Conservation (phyloP, 1,140 invertebrate species). For the Elysia chlorotica region DNA sequence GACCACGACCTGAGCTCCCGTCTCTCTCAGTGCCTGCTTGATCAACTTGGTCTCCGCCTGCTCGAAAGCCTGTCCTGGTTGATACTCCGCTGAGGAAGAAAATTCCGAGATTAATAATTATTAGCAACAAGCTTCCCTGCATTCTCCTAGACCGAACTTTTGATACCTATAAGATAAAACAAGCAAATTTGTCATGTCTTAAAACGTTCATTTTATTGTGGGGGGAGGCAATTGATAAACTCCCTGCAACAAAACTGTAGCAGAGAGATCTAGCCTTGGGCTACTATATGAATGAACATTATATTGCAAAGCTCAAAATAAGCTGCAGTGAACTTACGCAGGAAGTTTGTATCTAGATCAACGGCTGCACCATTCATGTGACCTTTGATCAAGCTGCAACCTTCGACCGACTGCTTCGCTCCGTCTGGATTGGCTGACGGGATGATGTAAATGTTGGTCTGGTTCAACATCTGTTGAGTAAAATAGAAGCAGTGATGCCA, state of each 20-base stretch:
- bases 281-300: too few relatives aligned
- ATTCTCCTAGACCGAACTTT: too few relatives aligned
- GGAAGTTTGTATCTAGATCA: slow-evolving; percentile 95
- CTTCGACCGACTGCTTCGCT: slow-evolving; percentile 73
- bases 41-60: slow-evolving; percentile 1
- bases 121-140: too few relatives aligned
- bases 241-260: too few relatives aligned
- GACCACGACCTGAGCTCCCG: background rate
- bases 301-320: too few relatives aligned
- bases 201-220: too few relatives aligned
- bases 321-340: background rate
- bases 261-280: too few relatives aligned
- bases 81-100: background rate
- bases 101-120: too few relatives aligned
- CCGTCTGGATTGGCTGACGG: slow-evolving; percentile 89
- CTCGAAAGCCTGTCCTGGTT: background rate
- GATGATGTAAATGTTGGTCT: slow-evolving; percentile 80
- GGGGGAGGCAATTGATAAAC: too few relatives aligned
- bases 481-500: background rate
- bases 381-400: slow-evolving; percentile 63
- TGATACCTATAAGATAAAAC: too few relatives aligned
- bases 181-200: too few relatives aligned
- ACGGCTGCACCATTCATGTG: slow-evolving; percentile 79
- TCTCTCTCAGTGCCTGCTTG: background rate
- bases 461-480: slow-evolving; percentile 68